Evolutionary conservation across 2,888 invertebrate genomes (phyloP).

Genomic region (Minunthozetes semirufus): DNA sequence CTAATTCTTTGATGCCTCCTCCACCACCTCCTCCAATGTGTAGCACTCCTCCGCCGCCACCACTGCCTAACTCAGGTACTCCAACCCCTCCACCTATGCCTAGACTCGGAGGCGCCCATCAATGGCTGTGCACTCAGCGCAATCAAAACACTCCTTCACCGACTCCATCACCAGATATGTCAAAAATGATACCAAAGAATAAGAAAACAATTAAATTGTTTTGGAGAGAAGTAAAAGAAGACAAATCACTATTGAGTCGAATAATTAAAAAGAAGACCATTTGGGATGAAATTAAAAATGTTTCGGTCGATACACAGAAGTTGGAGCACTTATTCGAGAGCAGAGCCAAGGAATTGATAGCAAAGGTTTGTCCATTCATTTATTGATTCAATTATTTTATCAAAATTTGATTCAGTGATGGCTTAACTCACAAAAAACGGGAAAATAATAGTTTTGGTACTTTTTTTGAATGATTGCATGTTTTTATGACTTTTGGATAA

Average conservation of each 20-base stretch:
- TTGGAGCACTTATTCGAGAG: constrained; percentile 95
- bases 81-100: constrained; percentile 45
- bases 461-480: neutral
- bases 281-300: constrained; percentile 82
- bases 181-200: constrained; percentile 52
- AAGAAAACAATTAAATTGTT: constrained; percentile 96
- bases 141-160: constrained; percentile 41
- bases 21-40: constrained; percentile 45
- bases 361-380: constrained; percentile 31
- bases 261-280: constrained; percentile 53
- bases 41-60: constrained; percentile 45
- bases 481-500: neutral
- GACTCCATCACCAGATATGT: constrained; percentile 23
- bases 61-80: constrained; percentile 48
- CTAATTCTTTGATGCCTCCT: constrained; percentile 45
- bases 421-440: neutral
- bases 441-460: neutral
- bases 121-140: constrained; percentile 35
- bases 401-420: neutral
- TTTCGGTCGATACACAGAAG: constrained; percentile 81
- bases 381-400: neutral
- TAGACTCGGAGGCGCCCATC: constrained; percentile 5
- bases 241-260: constrained; percentile 44
- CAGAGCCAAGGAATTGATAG: constrained; percentile 68
- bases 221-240: constrained; percentile 71